Percentiles rank a stretch among this genome's conserved stretches.
Conservation (phyloP, 2,888 invertebrate species). For the Ichneumoninae sp. region DNA sequence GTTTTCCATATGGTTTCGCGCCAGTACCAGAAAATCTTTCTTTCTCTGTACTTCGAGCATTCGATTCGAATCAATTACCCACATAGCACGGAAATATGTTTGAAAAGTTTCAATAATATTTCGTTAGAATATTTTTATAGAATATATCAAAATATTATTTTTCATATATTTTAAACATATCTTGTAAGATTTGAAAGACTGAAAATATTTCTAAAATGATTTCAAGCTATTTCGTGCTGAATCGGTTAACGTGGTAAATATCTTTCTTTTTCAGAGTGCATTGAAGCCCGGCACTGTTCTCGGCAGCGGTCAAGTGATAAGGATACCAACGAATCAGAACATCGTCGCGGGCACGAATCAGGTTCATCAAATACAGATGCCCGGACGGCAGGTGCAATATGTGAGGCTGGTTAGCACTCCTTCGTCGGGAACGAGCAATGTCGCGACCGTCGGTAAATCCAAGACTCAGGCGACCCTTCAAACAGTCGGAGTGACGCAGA, state of each 20-base stretch:
- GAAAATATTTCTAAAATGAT: too few species aligned
- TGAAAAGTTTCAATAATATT: too few species aligned
- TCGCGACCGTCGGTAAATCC: constrained; percentile 81
- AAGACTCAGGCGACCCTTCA: constrained; percentile 79
- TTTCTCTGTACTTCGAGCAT: too few species aligned
- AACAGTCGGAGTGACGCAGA: constrained; percentile 80
- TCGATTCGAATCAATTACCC: too few species aligned
- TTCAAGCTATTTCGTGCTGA: too few species aligned
- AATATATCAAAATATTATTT: too few species aligned
- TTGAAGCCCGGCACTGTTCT: constrained; percentile 82
- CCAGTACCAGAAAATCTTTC: not conserved
- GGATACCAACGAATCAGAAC: constrained; percentile 85
- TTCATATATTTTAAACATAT: too few species aligned
- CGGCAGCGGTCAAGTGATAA: constrained; percentile 84
- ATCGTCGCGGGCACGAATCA: constrained; percentile 84
- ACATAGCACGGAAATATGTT: too few species aligned
- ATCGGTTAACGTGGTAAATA: constrained; percentile 12
- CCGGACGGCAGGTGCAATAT: constrained; percentile 90
- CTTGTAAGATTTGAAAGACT: too few species aligned
- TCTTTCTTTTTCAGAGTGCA: constrained; percentile 76
- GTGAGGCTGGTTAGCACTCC: constrained; percentile 89
- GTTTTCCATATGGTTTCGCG: not conserved
- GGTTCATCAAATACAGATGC: constrained; percentile 90
- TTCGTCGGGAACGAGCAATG: constrained; percentile 81
- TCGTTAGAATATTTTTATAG: too few species aligned